Percentiles rank a stretch among this genome's conserved stretches.
Conservation (phyloP, 2,797 vertebrate genomes). For the Leucoraja ocellata region DNA sequence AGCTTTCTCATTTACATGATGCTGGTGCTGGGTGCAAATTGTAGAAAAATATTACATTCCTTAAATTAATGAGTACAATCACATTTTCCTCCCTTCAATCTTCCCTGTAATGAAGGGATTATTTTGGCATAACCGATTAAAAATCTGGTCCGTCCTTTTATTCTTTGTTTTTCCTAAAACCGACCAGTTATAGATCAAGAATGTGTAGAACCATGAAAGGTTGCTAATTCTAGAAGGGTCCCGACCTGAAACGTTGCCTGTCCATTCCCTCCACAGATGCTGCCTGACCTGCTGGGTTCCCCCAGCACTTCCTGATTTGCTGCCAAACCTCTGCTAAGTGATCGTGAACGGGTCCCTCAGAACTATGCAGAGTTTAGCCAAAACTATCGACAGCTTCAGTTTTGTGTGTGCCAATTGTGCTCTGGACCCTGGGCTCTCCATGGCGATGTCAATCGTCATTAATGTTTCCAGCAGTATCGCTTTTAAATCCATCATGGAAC, state of each 20-base stretch:
- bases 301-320: not conserved
- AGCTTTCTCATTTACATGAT: not conserved
- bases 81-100: not conserved
- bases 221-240: no score
- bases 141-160: not conserved
- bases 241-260: no score
- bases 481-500: not conserved
- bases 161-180: not conserved
- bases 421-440: not conserved
- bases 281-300: no score
- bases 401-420: not conserved
- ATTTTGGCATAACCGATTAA: constrained; percentile 4
- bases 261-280: no score
- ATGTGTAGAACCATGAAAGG: not conserved
- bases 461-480: not conserved
- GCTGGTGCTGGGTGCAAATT: not conserved
- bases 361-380: not conserved
- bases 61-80: constrained; percentile 1
- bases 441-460: not conserved
- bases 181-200: not conserved
- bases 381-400: not conserved
- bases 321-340: not conserved
- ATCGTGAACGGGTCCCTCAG: not conserved
- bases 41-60: not conserved
- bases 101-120: no score